A percentile compares a stretch with the other conserved stretches of the same genome.
These are phyloP conservation scores for Lathamus discolor DNA, from an alignment of 2,113 vertebrate genomes.

Conservation along the genomic window DNA sequence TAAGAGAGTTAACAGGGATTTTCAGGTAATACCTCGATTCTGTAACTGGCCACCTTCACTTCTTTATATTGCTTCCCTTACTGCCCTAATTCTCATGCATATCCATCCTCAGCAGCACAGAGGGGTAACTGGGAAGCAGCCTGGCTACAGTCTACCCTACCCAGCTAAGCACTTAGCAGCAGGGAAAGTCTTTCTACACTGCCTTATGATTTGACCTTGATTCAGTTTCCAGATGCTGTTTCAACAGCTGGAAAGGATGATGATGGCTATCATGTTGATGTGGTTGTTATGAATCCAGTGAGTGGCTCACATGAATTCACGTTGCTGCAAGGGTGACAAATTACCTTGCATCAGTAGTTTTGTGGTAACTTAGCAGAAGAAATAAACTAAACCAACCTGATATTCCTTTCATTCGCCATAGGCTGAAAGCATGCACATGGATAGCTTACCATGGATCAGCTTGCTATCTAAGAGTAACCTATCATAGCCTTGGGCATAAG, in stretches of 20 bases:
- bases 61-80: background rate
- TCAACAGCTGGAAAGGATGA: background rate
- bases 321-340: background rate
- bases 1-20: conserved; percentile 82
- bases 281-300: background rate
- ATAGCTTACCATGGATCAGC: background rate
- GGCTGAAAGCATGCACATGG: background rate
- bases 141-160: background rate
- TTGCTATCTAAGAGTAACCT: background rate
- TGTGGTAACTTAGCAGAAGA: background rate
- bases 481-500: background rate
- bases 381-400: background rate
- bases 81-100: background rate
- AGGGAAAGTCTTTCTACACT: background rate
- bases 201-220: background rate
- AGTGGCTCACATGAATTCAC: background rate
- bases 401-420: background rate
- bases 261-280: background rate
- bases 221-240: background rate
- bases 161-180: background rate
- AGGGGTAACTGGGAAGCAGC: background rate
- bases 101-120: background rate
- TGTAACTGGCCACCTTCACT: background rate
- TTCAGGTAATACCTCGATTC: conserved; percentile 78
- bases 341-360: background rate